Percentiles rank a stretch among this genome's conserved stretches.
phyloP scores from a whole-genome alignment of 1,140 invertebrate species.

The Scaptodrosophila lebanonensis region DNA sequence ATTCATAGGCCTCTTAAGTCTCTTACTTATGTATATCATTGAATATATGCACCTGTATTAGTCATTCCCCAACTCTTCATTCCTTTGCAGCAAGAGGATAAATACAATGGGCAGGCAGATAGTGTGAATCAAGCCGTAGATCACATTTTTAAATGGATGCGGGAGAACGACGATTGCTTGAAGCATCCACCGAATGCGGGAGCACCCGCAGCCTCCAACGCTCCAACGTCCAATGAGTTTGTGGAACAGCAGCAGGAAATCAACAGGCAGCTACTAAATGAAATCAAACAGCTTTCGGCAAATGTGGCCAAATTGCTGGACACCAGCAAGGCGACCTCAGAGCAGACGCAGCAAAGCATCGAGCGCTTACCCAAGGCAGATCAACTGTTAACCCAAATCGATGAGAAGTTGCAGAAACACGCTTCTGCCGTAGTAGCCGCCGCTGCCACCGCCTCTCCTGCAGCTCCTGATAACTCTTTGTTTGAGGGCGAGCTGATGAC shows the following conservation, averaged over 20 bases:
- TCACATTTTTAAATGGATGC: conserved; percentile 82
- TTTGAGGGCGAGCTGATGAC: conserved; percentile 58
- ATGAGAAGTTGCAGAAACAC: conserved; percentile 57
- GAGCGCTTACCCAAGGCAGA: conserved; percentile 44
- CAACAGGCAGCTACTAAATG: conserved; percentile 78
- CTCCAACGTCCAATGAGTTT: conserved; percentile 45
- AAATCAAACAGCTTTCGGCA: conserved; percentile 79
- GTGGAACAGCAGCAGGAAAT: conserved; percentile 47
- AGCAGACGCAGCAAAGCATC: conserved; percentile 44
- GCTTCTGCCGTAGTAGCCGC: conserved; percentile 24
- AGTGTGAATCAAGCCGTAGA: conserved; percentile 83
- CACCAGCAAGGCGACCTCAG: conserved; percentile 53
- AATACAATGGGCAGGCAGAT: conserved; percentile 79
- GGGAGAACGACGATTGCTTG: conserved; percentile 76
- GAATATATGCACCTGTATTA: too few relatives aligned
- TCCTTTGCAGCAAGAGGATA: conserved; percentile 64
- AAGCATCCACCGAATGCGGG: conserved; percentile 47
- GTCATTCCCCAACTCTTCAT: background rate
- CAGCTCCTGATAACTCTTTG: conserved; percentile 53
- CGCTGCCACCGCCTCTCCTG: conserved; percentile 38
- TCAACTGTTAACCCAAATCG: conserved; percentile 55
- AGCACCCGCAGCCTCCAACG: conserved; percentile 7
- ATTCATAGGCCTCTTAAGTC: too few relatives aligned
- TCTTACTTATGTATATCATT: too few relatives aligned
- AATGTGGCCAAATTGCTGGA: conserved; percentile 79